phyloP scores from a whole-genome alignment of 2,113 vertebrate genomes.

The Mesitornis unicolor region DNA sequence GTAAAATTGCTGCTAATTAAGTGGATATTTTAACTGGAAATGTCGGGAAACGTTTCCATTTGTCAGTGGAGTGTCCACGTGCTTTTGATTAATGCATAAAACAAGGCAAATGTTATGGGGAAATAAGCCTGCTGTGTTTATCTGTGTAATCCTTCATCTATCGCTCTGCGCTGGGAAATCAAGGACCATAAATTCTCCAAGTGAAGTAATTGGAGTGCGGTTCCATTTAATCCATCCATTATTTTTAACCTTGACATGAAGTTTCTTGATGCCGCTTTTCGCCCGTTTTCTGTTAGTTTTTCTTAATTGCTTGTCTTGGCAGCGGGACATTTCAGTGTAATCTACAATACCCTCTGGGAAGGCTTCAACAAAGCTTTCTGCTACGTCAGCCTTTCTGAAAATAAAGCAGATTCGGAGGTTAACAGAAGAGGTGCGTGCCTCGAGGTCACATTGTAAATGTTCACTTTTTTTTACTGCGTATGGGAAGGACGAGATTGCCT shows the following conservation, averaged over 20 bases:
- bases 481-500: background rate
- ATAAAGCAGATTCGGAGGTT: conserved; percentile 6
- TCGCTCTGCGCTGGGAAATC: background rate
- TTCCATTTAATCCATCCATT: background rate
- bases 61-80: background rate
- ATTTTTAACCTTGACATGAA: background rate
- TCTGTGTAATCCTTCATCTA: background rate
- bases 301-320: conserved; percentile 49
- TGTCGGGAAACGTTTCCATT: background rate
- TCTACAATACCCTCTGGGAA: conserved; percentile 28
- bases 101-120: background rate
- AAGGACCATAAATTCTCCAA: background rate
- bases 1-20: background rate
- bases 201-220: background rate
- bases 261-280: background rate
- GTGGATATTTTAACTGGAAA: background rate
- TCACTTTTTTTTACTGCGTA: background rate
- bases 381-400: conserved; percentile 40
- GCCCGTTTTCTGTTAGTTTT: background rate
- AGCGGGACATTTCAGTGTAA: background rate
- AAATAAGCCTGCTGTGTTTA: background rate
- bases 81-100: background rate
- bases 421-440: background rate
- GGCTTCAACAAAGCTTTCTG: conserved; percentile 19
- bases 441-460: background rate